These are phyloP conservation scores for Porites divaricata DNA, from an alignment of 92 coral and sea anemone genomes.

Conservation along the genomic window DNA sequence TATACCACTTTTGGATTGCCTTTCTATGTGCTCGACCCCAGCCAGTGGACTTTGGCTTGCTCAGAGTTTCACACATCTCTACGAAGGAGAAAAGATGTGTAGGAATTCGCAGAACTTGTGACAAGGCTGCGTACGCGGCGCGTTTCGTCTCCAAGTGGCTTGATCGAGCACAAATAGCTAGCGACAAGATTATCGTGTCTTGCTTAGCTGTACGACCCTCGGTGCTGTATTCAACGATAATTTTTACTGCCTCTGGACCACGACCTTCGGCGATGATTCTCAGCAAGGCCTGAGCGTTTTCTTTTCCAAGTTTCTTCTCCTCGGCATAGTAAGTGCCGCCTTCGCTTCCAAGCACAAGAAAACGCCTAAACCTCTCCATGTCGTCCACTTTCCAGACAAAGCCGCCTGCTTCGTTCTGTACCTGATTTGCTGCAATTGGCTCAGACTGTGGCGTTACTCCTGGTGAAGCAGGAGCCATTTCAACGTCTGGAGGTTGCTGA, in stretches of 20 bases:
- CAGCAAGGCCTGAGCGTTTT: constrained; percentile 81
- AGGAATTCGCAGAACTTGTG: constrained; percentile 84
- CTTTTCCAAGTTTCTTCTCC: constrained; percentile 57
- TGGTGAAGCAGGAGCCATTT: constrained; percentile 45
- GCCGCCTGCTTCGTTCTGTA: constrained; percentile 88
- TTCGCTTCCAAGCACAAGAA: constrained; percentile 92
- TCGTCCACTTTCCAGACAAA: constrained; percentile 85
- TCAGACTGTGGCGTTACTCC: constrained; percentile 46
- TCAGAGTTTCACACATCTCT: constrained; percentile 73
- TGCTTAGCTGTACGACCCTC: constrained; percentile 93
- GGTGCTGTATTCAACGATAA: constrained; percentile 77
- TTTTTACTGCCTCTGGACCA: constrained; percentile 81
- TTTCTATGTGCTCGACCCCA: constrained; percentile 98
- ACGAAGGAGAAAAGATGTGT: constrained; percentile 90
- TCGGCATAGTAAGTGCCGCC: constrained; percentile 80
- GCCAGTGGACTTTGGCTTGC: constrained; percentile 76
- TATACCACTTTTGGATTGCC: constrained; percentile 97
- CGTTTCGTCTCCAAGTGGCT: constrained; percentile 73
- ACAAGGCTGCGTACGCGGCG: constrained; percentile 78
- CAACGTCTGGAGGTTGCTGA: constrained; percentile 58
- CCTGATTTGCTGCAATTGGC: constrained; percentile 71
- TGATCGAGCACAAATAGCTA: constrained; percentile 89
- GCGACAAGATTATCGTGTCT: constrained; percentile 78
- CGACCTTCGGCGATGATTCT: constrained; percentile 75
- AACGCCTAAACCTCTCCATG: constrained; percentile 78